Evolutionary conservation across 2,797 vertebrate genomes (phyloP).

Genomic region (Cuculus canorus): DNA sequence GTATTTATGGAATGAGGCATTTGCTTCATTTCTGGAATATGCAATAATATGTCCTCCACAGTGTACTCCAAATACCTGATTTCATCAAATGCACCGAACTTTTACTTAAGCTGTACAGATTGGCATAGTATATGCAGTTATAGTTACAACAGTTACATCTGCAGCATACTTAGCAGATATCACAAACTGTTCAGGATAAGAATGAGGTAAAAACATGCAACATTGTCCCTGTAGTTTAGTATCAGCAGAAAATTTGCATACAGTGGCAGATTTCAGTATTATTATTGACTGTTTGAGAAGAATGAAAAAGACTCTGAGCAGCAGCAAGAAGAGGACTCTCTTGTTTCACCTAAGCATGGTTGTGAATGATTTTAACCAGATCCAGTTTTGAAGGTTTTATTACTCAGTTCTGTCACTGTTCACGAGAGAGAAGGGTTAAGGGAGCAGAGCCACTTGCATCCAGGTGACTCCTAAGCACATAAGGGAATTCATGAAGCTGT

Average conservation of each 20-base stretch:
- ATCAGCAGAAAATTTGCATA: background rate
- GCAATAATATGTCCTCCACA: background rate
- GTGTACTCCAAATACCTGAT: background rate
- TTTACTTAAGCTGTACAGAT: background rate
- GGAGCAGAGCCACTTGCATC: background rate
- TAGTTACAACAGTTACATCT: background rate
- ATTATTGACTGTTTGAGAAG: background rate
- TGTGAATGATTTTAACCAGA: background rate
- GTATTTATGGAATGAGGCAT: constrained; percentile 11
- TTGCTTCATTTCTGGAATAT: constrained; percentile 9
- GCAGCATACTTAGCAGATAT: background rate
- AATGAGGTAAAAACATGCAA: background rate
- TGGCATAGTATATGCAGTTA: background rate
- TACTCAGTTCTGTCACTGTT: background rate
- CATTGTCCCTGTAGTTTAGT: background rate
- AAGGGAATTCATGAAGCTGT: background rate
- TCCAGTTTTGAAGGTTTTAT: background rate
- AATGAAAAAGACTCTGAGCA: background rate
- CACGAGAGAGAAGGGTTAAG: background rate
- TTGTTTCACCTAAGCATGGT: background rate
- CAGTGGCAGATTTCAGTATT: background rate
- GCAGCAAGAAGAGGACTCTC: background rate
- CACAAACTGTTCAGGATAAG: background rate
- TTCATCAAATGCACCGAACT: background rate
- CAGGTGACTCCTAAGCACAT: background rate